Percentiles rank a stretch among this genome's conserved stretches.
These are phyloP conservation scores for Lepilemur septentrionalis DNA, from an alignment of 2,797 vertebrate species.

Conservation along the genomic window DNA sequence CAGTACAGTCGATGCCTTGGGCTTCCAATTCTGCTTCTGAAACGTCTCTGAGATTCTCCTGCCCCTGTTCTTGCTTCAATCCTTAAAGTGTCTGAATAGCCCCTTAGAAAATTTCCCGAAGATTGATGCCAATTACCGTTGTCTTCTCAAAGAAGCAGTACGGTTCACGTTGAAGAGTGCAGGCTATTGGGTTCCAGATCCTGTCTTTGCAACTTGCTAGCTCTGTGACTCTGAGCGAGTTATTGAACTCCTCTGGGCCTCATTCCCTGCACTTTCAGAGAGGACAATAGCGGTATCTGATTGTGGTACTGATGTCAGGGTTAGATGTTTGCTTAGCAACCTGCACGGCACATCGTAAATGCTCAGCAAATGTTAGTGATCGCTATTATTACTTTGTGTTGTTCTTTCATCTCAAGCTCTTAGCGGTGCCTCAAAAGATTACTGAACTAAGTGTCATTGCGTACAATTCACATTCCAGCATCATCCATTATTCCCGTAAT, in stretches of 20 bases:
- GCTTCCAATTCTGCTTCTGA: background rate
- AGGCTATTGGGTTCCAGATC: background rate
- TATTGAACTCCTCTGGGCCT: background rate
- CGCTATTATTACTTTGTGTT: background rate
- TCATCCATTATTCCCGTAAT: background rate
- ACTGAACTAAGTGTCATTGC: background rate
- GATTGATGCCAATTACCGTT: background rate
- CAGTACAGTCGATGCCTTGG: too few relatives aligned
- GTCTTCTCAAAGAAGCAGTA: background rate
- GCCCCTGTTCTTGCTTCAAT: background rate
- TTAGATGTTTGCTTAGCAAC: background rate
- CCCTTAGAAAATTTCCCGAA: background rate
- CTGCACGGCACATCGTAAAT: background rate
- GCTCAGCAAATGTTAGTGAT: background rate
- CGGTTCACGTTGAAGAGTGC: background rate
- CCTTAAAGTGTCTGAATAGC: background rate
- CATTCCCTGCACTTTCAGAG: background rate
- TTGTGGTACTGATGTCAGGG: background rate
- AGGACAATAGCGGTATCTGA: background rate
- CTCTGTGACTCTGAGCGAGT: background rate
- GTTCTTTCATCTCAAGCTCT: background rate
- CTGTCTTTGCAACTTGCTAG: background rate
- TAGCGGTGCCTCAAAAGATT: background rate
- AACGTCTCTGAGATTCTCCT: background rate
- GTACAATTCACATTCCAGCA: background rate